These are phyloP conservation scores for Florisuga fusca DNA, from an alignment of 2,797 vertebrate genomes.

Conservation along the genomic window DNA sequence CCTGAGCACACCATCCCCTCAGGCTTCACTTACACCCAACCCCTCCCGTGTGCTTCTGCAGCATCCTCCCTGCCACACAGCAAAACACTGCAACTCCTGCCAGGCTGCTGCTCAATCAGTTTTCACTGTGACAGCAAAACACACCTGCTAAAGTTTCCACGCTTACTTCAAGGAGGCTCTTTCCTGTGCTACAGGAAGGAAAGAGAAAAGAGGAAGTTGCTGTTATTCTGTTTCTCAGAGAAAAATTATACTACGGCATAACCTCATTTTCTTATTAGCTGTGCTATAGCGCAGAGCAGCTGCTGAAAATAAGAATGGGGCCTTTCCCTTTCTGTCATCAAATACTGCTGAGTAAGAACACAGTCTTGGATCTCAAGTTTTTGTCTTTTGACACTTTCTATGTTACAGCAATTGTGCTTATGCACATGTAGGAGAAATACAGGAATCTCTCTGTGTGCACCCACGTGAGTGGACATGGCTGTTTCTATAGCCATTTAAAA, in stretches of 20 bases:
- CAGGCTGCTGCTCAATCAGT: neutral
- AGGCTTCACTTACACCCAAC: neutral
- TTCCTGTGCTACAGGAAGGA: slow-evolving; percentile 58
- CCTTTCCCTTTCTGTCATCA: neutral
- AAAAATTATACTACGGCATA: neutral
- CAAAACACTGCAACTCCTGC: neutral
- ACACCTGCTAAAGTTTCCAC: slow-evolving; percentile 69
- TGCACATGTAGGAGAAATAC: neutral
- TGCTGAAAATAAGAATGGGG: slow-evolving; percentile 10
- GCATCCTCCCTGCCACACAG: neutral
- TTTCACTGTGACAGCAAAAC: slow-evolving; percentile 1
- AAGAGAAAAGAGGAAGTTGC: slow-evolving; percentile 1
- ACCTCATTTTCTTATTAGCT: neutral
- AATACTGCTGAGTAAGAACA: neutral
- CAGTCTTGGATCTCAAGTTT: neutral
- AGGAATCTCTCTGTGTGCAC: neutral
- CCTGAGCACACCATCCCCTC: neutral
- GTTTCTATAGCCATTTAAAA: neutral
- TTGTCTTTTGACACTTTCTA: neutral
- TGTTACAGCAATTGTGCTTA: neutral
- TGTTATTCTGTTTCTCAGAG: neutral
- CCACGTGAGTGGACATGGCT: neutral
- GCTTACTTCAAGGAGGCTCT: slow-evolving; percentile 2
- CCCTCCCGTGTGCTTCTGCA: neutral
- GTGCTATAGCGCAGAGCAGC: neutral